A percentile compares a stretch with the other conserved stretches of the same genome.
Evolutionary conservation across 2,113 vertebrate species (phyloP).

Genomic region (Trogon melanurus): DNA sequence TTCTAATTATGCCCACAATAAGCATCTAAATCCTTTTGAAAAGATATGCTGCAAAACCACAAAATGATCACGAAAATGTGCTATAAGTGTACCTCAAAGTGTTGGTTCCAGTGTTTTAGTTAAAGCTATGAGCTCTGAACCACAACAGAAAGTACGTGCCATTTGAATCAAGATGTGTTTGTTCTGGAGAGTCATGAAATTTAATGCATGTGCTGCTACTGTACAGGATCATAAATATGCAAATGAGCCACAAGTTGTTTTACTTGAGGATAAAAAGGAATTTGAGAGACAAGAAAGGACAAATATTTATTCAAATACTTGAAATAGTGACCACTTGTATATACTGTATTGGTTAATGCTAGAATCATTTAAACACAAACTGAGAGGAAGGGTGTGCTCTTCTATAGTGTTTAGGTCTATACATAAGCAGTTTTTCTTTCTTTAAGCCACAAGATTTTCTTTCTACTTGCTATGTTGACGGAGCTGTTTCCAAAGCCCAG

Average conservation of each 20-base stretch:
- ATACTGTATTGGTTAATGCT: neutral
- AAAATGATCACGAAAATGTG: neutral
- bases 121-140: neutral
- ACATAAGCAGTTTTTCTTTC: neutral
- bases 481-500: neutral
- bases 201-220: neutral
- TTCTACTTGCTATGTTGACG: neutral
- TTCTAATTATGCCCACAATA: neutral
- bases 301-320: slow-evolving; percentile 36
- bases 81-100: neutral
- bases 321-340: neutral
- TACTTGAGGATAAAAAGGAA: neutral
- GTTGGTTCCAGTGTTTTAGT: neutral
- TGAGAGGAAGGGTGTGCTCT: neutral
- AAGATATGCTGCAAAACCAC: neutral
- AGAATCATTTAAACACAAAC: neutral
- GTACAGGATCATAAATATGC: neutral
- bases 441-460: neutral
- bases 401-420: neutral
- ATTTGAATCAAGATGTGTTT: neutral
- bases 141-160: neutral
- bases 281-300: neutral
- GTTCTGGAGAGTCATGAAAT: slow-evolving; percentile 13
- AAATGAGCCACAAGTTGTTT: neutral
- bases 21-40: neutral